Evolutionary conservation across 2,888 invertebrate species (phyloP), one percentile per base, ranked within the genome.

Genomic region (Germaria angustata): DNA sequence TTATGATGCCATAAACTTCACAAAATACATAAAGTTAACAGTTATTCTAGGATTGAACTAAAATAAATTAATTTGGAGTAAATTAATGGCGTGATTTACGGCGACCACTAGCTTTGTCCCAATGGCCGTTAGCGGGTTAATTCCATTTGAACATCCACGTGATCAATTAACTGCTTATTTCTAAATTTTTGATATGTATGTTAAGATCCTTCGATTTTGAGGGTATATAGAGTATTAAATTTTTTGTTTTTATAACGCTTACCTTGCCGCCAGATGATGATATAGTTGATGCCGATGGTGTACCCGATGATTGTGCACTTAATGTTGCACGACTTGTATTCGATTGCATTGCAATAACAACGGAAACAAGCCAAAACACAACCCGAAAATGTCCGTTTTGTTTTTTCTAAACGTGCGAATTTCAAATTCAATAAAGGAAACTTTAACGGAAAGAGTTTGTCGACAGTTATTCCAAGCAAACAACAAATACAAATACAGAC

Each of bases 231-330:
- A n/a, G n/a, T n/a, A n/a, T n/a, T n/a, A n/a, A n/a, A n/a, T n/a
- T n/a, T n/a, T n/a, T n/a, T n/a, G n/a, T n/a, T 8, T 24, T 13
- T 24, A 5, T 34, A 11, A 15, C 28, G 49, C 90, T 88, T 82
- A 89, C 89, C 88, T 89, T 89, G 79, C 90, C 90, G 51, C 90
- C 90, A 53, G 89, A 90, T 79, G 89, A 89, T 84, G 89, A 89
- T 85, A 89, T 88, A 63, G 89, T 89, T 83, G 89, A 89, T 84
- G 89, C 88, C 84, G 89, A 89, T 81, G 90, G 90, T 85, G 90
- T 89, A 85, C 88, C 90, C 85, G 89, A 89, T 86, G 89, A 90
- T 88, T 90, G 90, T 87, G 89, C 90, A 86, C 89, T 89, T 86
- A 90, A 85, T 80, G 88, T 88, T 75, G 89, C 87, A 84, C 89